These are phyloP conservation scores for Osmerus mordax DNA, from an alignment of 2,113 vertebrate genomes.

Conservation along the genomic window DNA sequence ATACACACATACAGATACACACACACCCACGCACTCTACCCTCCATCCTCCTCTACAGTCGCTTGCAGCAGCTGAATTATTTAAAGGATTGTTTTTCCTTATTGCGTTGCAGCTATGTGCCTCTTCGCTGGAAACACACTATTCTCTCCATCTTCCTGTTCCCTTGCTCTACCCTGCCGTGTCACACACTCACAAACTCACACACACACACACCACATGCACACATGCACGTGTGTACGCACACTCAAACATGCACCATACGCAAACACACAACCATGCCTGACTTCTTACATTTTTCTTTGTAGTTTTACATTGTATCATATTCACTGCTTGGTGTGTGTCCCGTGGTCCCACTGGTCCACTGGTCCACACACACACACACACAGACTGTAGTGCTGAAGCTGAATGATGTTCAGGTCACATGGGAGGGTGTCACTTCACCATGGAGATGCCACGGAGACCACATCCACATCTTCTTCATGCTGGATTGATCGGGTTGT, in stretches of 20 bases:
- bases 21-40: slow-evolving; percentile 10
- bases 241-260: too few relatives aligned
- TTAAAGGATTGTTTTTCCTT: slow-evolving; percentile 76
- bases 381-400: too few relatives aligned
- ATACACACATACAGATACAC: slow-evolving; percentile 13
- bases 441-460: not conserved
- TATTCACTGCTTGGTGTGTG: too few relatives aligned
- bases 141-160: slow-evolving; percentile 44
- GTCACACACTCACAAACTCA: not conserved
- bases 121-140: slow-evolving; percentile 61
- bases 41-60: slow-evolving; percentile 19
- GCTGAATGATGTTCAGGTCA: too few relatives aligned
- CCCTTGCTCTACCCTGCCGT: slow-evolving; percentile 41
- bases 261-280: too few relatives aligned
- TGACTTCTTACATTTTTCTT: too few relatives aligned
- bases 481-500: not conserved
- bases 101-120: slow-evolving; percentile 72
- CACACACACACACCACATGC: too few relatives aligned
- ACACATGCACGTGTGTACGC: too few relatives aligned
- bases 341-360: too few relatives aligned
- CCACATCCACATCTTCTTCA: not conserved
- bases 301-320: too few relatives aligned
- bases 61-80: slow-evolving; percentile 70
- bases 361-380: too few relatives aligned
- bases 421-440: not conserved